Conservation (phyloP, 2,797 vertebrate genomes). For the Erithacus rubecula region DNA sequence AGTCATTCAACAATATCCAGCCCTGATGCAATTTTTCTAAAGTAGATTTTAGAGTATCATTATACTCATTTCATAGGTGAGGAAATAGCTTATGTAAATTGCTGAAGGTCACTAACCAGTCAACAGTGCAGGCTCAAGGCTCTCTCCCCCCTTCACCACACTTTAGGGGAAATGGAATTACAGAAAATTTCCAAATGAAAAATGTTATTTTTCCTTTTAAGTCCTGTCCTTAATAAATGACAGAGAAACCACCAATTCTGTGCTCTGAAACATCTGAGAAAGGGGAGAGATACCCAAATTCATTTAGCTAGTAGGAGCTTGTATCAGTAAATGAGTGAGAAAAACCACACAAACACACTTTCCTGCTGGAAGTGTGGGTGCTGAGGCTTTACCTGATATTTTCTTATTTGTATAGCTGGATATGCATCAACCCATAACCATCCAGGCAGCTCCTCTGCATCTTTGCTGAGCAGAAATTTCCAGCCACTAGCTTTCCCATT, state of each 20-base stretch:
- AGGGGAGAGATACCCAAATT: neutral
- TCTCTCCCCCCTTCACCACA: neutral
- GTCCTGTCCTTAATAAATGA: neutral
- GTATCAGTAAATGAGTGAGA: neutral
- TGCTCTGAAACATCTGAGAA: neutral
- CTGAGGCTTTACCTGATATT: neutral
- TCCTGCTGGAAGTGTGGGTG: neutral
- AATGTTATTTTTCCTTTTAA: neutral
- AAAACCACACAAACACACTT: neutral
- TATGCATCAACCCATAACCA: neutral
- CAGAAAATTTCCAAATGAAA: slow-evolving; percentile 7
- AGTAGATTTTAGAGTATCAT: slow-evolving; percentile 15
- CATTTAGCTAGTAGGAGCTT: neutral
- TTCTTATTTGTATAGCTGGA: neutral
- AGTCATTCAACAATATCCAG: neutral
- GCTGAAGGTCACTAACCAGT: slow-evolving; percentile 24
- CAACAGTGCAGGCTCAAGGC: neutral
- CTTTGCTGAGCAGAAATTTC: neutral
- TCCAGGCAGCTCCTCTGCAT: neutral
- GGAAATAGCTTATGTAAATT: slow-evolving; percentile 47
- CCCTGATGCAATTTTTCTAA: neutral
- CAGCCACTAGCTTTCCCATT: neutral
- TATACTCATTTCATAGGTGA: slow-evolving; percentile 38
- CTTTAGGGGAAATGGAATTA: neutral
- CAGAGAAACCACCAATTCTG: neutral